Evolutionary conservation across 2,888 invertebrate species (phyloP).

Genomic region (Drosophila ustulata): DNA sequence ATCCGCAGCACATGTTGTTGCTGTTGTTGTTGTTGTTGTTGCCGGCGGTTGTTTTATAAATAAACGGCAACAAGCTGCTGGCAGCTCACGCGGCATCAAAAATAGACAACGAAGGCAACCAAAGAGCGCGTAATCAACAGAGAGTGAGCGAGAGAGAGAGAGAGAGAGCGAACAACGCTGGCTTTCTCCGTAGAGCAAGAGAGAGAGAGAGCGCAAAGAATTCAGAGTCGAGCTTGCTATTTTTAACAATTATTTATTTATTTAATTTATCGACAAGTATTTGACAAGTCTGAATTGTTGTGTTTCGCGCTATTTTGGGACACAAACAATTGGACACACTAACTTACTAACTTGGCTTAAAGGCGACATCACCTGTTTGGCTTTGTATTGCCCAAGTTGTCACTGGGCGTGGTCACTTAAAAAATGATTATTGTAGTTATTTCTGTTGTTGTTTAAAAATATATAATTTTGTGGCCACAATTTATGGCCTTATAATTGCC

Average conservation of each 20-base stretch:
- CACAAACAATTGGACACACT: neutral
- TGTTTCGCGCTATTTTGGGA: constrained; percentile 2
- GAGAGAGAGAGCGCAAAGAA: neutral
- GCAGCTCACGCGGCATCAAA: constrained; percentile 60
- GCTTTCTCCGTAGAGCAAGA: neutral
- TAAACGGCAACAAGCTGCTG: constrained; percentile 70
- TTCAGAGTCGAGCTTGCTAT: constrained; percentile 9
- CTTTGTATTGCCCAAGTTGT: neutral
- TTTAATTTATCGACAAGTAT: neutral
- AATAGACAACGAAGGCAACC: constrained; percentile 54
- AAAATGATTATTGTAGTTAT: constrained; percentile 4
- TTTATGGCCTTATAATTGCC: constrained; percentile 57
- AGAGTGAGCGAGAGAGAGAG: neutral
- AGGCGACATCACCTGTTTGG: neutral
- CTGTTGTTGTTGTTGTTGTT: constrained; percentile 45
- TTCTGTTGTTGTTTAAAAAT: neutral
- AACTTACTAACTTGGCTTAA: constrained; percentile 4
- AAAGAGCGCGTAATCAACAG: constrained; percentile 15
- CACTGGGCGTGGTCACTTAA: neutral
- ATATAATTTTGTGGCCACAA: constrained; percentile 25
- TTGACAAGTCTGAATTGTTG: neutral
- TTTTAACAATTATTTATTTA: constrained; percentile 7
- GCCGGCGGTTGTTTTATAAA: constrained; percentile 65
- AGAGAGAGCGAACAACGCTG: neutral
- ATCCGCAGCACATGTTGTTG: constrained; percentile 37